These are phyloP conservation scores for Caenorhabditis panamensis DNA, from an alignment of 2,888 invertebrate genomes.

Conservation along the genomic window DNA sequence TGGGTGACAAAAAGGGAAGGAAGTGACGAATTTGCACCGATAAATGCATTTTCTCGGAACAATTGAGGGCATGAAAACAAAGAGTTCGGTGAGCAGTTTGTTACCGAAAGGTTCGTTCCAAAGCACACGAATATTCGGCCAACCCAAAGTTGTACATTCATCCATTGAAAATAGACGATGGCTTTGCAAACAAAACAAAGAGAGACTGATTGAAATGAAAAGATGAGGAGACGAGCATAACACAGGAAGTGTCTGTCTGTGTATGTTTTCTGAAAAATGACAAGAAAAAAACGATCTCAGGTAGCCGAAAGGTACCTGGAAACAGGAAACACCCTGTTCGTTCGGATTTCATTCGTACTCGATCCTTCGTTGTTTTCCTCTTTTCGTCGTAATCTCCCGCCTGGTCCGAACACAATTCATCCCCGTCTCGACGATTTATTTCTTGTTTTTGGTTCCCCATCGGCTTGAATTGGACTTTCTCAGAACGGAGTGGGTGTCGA, in stretches of 20 bases:
- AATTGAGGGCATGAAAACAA: background rate
- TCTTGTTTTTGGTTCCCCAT: background rate
- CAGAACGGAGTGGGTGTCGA: background rate
- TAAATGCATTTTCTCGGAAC: constrained; percentile 3
- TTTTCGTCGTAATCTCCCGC: background rate
- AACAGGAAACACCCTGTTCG: background rate
- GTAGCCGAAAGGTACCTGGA: no score
- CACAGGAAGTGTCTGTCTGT: no score
- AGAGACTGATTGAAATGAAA: no score
- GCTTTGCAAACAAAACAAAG: no score
- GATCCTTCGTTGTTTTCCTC: background rate
- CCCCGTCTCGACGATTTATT: background rate
- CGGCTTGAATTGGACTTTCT: background rate
- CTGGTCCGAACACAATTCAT: constrained; percentile 4
- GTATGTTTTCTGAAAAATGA: background rate
- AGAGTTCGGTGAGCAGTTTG: no score
- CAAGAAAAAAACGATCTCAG: background rate
- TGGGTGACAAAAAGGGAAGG: constrained; percentile 34
- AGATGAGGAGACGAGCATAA: no score
- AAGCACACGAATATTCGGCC: no score
- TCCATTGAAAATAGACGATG: no score
- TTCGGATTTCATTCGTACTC: background rate
- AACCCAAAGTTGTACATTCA: no score
- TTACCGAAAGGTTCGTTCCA: no score
- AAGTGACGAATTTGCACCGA: constrained; percentile 29